A percentile compares a stretch with the other conserved stretches of the same genome.
phyloP scores from a whole-genome alignment of 2,113 vertebrate species.

The Pedionomus torquatus region DNA sequence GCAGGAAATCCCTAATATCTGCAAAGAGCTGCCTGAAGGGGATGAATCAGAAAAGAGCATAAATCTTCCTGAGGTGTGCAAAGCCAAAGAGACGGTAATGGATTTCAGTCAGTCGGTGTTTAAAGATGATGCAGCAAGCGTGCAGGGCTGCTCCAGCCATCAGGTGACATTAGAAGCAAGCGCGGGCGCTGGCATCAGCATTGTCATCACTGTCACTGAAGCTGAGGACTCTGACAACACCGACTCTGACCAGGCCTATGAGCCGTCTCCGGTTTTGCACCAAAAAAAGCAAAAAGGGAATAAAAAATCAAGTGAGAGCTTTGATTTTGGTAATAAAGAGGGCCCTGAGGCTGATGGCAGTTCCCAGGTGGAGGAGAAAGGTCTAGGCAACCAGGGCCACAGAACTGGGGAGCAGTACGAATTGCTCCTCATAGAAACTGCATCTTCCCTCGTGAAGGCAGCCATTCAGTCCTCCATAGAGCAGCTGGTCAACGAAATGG shows the following conservation, averaged over 20 bases:
- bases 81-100: not conserved
- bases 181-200: not conserved
- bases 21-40: not conserved
- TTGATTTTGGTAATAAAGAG: conserved; percentile 12
- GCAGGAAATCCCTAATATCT: not conserved
- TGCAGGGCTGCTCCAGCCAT: conserved; percentile 14
- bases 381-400: conserved; percentile 35
- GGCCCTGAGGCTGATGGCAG: rapidly evolving
- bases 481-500: conserved; percentile 80
- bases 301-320: conserved; percentile 21
- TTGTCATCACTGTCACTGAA: conserved; percentile 78
- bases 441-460: conserved; percentile 77
- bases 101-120: not conserved
- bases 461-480: conserved; percentile 82
- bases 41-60: not conserved
- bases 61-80: not conserved
- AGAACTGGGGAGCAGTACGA: conserved; percentile 78
- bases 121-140: not conserved
- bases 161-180: conserved; percentile 39
- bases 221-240: conserved; percentile 74
- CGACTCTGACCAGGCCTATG: conserved; percentile 71
- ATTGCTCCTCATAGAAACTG: conserved; percentile 75
- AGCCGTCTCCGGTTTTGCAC: conserved; percentile 63
- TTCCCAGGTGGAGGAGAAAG: not conserved
- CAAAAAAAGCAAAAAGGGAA: conserved; percentile 70